These are phyloP conservation scores for Austrolebias charrua DNA, from an alignment of 2,797 vertebrate genomes.

Conservation along the genomic window DNA sequence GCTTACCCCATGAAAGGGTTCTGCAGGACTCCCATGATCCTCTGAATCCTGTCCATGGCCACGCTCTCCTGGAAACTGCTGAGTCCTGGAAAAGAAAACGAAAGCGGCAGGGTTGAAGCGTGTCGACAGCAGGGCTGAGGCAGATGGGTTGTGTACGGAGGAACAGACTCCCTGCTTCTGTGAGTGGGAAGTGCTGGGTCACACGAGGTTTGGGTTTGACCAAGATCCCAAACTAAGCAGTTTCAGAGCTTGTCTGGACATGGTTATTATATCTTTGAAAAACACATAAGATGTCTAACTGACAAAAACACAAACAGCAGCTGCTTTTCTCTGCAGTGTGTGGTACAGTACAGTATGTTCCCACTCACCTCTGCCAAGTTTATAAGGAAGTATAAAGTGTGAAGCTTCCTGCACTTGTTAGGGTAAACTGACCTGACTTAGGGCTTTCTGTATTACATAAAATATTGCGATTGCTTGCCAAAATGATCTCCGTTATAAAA, in stretches of 20 bases:
- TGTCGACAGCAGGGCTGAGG: conserved; percentile 60
- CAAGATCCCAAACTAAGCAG: conserved; percentile 56
- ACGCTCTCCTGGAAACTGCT: conserved; percentile 87
- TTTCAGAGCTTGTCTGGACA: conserved; percentile 48
- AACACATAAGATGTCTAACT: conserved; percentile 26
- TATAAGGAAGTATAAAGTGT: conserved; percentile 19
- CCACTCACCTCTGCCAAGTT: conserved; percentile 28
- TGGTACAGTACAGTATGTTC: conserved; percentile 47
- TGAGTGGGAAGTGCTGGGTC: conserved; percentile 71
- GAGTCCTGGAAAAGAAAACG: conserved; percentile 75
- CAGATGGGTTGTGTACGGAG: conserved; percentile 69
- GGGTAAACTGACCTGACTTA: conserved; percentile 7
- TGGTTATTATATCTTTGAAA: conserved; percentile 18
- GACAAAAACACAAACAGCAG: conserved; percentile 32
- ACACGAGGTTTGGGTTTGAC: conserved; percentile 54
- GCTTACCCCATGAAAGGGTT: conserved; percentile 83
- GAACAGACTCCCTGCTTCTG: conserved; percentile 64
- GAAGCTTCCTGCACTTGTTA: conserved; percentile 13
- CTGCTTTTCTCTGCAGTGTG: conserved; percentile 25
- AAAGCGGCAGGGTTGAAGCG: conserved; percentile 55
- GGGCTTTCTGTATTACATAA: conserved; percentile 12
- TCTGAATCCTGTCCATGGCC: conserved; percentile 85
- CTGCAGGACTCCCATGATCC: conserved; percentile 85
- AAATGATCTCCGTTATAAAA: conserved; percentile 28
- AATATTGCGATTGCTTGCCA: conserved; percentile 10